Base-by-base conservation (phyloP, 2,113 vertebrate genomes). In the Anhinga rufa region DNA sequence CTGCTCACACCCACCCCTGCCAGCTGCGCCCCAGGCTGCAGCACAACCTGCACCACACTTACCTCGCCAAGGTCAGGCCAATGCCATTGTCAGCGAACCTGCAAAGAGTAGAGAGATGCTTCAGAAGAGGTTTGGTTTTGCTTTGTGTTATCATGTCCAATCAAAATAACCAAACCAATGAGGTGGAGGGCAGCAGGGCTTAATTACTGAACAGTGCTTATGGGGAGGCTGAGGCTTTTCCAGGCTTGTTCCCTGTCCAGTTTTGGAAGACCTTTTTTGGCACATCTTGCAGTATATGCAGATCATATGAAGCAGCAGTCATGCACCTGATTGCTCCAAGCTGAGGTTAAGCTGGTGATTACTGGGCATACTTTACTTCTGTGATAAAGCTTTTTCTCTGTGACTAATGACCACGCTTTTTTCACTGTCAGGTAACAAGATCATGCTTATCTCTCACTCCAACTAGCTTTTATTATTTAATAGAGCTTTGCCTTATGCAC, bases 21-120 rank as follows among this genome's bases (percentile, higher is more conserved):
- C 60, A 1, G 19, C 55, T 3, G 5, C 15, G 25, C n/a, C 44
- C 61, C 75, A 52, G 74, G 38, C 69, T 82, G 26, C 21, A 49
- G 42, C 60, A 51, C 42, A n/a, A 7, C n/a, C 72, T 9, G 36
- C 1, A 2, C 62, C 61, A 42, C 40, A 2, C 98, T 97, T 95
- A 99, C 99, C 99, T 99, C 0, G 99, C 99, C 82, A 99, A 96
- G 36, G 99, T 99, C 88, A 99, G 98, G 48, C 99, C 99, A 25
- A 99, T 99, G 83, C 99, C 99, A 0, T 99, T 99, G 98, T 99
- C 99, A 81, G 99, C 99, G 98, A 99, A 99, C 97, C 99, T 99
- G 96, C 49, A 84, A 58, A 96, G 44, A 95, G 90, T 95, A 97
- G 46, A 46, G 61, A 72, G 34, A 7, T 21, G 34, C 21, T 55